Evolutionary conservation across 2,888 invertebrate genomes (phyloP).

Genomic region (Campoplex capitator): DNA sequence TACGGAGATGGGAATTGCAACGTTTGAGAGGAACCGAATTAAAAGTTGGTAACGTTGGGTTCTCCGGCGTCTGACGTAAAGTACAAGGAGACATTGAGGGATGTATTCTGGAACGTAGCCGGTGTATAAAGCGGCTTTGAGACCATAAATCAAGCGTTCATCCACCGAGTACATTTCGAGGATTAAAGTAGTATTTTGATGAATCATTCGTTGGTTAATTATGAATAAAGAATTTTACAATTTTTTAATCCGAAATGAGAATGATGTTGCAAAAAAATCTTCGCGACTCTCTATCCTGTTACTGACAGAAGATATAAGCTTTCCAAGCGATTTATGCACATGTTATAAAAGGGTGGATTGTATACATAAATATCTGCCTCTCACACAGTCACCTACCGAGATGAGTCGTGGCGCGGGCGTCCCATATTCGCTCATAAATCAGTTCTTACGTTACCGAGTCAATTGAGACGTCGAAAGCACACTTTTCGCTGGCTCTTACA

Average conservation of each 20-base stretch:
- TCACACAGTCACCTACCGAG: constrained; percentile 36
- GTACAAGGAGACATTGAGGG: constrained; percentile 4
- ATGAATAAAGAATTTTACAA: neutral
- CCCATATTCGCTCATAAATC: constrained; percentile 77
- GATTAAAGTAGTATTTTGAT: neutral
- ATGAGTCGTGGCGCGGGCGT: constrained; percentile 56
- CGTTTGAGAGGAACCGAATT: constrained; percentile 34
- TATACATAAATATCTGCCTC: constrained; percentile 36
- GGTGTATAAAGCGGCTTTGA: neutral
- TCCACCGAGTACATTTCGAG: neutral
- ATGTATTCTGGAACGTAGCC: constrained; percentile 5
- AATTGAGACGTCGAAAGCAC: constrained; percentile 82
- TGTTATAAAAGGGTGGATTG: neutral
- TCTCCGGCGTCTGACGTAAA: constrained; percentile 10
- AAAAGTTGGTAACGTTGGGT: constrained; percentile 38
- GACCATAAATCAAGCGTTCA: neutral
- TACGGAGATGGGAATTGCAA: constrained; percentile 4
- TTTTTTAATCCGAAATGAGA: neutral
- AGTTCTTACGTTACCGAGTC: constrained; percentile 77
- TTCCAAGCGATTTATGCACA: constrained; percentile 46
- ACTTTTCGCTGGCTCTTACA: constrained; percentile 73
- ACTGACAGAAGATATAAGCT: constrained; percentile 31
- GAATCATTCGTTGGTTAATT: neutral
- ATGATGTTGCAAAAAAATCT: constrained; percentile 12
- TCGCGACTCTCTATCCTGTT: constrained; percentile 33